These are phyloP conservation scores for Brachyopa scutellaris DNA, from an alignment of 2,888 invertebrate species.

Conservation along the genomic window DNA sequence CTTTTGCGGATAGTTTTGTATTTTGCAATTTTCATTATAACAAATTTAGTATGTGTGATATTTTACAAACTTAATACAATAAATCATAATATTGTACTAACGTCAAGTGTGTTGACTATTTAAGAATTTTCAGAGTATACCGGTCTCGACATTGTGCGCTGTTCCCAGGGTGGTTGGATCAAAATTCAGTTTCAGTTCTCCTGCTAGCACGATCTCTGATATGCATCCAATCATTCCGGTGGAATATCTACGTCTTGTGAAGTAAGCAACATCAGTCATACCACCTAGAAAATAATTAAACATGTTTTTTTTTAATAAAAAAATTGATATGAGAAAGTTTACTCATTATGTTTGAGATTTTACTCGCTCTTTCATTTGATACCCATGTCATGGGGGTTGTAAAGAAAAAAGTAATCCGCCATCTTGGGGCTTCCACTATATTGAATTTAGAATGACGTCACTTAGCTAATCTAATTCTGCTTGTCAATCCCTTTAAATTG, in stretches of 20 bases:
- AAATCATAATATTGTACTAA: constrained; percentile 78
- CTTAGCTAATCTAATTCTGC: too few species aligned
- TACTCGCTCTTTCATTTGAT: too few species aligned
- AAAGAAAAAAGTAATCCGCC: too few species aligned
- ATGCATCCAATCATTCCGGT: constrained; percentile 92
- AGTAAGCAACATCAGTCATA: constrained; percentile 88
- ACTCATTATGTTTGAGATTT: too few species aligned
- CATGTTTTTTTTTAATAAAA: too few species aligned
- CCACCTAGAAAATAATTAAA: constrained; percentile 86
- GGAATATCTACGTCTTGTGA: constrained; percentile 87
- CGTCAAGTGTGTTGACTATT: constrained; percentile 78
- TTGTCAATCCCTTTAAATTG: too few species aligned
- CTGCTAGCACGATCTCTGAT: constrained; percentile 90
- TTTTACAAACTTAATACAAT: constrained; percentile 70
- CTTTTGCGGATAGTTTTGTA: constrained; percentile 56
- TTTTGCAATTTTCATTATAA: constrained; percentile 34
- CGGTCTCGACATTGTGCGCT: constrained; percentile 81
- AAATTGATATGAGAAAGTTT: too few species aligned
- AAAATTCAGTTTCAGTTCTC: constrained; percentile 89
- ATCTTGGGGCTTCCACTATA: too few species aligned
- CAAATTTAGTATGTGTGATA: constrained; percentile 51
- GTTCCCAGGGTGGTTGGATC: constrained; percentile 81
- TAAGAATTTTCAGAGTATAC: constrained; percentile 80
- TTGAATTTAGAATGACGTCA: too few species aligned
- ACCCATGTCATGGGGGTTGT: too few species aligned